phyloP scores from a whole-genome alignment of 1,140 invertebrate genomes.

The Apis mellifera region DNA sequence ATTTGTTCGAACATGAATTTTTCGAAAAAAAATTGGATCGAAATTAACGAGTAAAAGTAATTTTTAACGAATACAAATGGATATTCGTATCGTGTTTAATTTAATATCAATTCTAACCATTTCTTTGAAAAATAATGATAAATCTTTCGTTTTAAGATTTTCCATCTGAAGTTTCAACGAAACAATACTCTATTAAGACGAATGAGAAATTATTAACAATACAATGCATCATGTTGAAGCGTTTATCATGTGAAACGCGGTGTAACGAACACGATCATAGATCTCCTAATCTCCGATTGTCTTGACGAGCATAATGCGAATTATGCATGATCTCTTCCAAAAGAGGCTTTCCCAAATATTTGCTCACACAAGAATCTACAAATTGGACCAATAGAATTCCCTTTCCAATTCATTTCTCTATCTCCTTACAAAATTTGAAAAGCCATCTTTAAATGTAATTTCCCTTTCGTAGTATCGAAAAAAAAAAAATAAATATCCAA shows the following conservation, averaged over 20 bases:
- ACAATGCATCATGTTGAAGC: slow-evolving; percentile 31
- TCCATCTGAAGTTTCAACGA: not conserved
- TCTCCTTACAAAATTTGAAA: too few species aligned
- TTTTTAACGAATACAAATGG: too few species aligned
- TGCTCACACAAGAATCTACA: not conserved
- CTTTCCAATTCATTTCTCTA: not conserved
- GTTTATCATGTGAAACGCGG: slow-evolving; percentile 52
- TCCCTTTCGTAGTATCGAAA: not conserved
- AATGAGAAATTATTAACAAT: slow-evolving; percentile 49
- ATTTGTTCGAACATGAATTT: too few species aligned
- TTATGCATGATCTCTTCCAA: slow-evolving; percentile 50
- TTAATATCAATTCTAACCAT: too few species aligned
- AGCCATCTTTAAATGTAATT: too few species aligned
- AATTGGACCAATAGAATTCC: not conserved
- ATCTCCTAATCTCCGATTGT: slow-evolving; percentile 60
- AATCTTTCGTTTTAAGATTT: too few species aligned
- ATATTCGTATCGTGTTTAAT: too few species aligned
- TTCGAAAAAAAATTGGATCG: too few species aligned
- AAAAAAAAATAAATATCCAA: not conserved
- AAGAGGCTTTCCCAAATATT: slow-evolving; percentile 34
- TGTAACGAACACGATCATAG: slow-evolving; percentile 44
- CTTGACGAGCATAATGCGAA: slow-evolving; percentile 32
- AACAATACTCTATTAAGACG: not conserved
- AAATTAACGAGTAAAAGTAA: too few species aligned
- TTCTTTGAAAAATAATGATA: too few species aligned